Evolutionary conservation across 1,140 invertebrate genomes (phyloP).

Genomic region (Mycetomoellerius zeteki): DNA sequence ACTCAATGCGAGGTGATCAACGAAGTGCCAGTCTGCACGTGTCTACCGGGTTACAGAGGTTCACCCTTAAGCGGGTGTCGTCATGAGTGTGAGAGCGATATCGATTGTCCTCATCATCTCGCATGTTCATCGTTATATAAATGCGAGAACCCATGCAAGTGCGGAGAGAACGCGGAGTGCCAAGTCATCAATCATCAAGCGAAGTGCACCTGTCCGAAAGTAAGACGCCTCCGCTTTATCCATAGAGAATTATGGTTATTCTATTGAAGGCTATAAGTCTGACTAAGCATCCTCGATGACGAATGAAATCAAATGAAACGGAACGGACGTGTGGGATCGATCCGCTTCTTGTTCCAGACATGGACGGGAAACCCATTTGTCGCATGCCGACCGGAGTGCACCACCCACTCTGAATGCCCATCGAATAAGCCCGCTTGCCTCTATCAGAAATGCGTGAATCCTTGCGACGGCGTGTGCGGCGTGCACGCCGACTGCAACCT

Average conservation of each 20-base stretch:
- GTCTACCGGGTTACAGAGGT: slow-evolving; percentile 91
- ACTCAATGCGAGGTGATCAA: slow-evolving; percentile 93
- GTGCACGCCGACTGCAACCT: slow-evolving; percentile 93
- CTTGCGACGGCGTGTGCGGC: slow-evolving; percentile 93
- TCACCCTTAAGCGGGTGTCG: slow-evolving; percentile 92
- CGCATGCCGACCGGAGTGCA: slow-evolving; percentile 92
- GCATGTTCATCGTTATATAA: slow-evolving; percentile 91
- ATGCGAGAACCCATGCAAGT: slow-evolving; percentile 93
- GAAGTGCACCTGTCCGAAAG: slow-evolving; percentile 93
- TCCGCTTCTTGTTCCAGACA: slow-evolving; percentile 85
- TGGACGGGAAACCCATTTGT: slow-evolving; percentile 92
- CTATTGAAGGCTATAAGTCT: not conserved
- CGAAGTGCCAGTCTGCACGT: slow-evolving; percentile 92
- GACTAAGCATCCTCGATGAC: slow-evolving; percentile 22
- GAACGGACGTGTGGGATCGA: not conserved
- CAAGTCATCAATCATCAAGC: slow-evolving; percentile 92
- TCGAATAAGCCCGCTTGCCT: slow-evolving; percentile 92
- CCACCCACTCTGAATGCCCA: slow-evolving; percentile 91
- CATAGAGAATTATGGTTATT: not conserved
- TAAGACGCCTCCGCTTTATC: slow-evolving; percentile 76
- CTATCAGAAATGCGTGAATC: slow-evolving; percentile 93
- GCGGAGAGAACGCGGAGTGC: slow-evolving; percentile 93
- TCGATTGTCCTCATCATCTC: slow-evolving; percentile 90
- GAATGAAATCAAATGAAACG: not conserved
- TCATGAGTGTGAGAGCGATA: slow-evolving; percentile 92